Conservation (phyloP, 1,140 invertebrate species). For the Steinernema feltiae region DNA sequence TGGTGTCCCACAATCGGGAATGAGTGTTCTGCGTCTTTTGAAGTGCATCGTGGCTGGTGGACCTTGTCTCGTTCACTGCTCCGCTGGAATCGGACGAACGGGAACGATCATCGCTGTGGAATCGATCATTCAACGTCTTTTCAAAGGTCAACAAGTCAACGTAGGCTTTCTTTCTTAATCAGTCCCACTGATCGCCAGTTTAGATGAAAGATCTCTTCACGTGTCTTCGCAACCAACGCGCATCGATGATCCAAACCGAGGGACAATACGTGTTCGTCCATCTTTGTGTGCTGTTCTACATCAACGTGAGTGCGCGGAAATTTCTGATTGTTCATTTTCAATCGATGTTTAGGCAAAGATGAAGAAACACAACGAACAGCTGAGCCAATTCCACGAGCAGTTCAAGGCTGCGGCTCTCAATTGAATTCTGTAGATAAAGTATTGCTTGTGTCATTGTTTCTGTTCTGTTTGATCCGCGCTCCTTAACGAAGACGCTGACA, state of each 20-base stretch:
- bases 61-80: not conserved
- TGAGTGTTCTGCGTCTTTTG: not conserved
- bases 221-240: not conserved
- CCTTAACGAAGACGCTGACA: too few species aligned
- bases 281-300: not conserved
- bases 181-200: not conserved
- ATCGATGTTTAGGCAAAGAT: not conserved
- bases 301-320: not conserved
- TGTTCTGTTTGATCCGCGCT: too few species aligned
- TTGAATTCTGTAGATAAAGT: too few species aligned
- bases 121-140: not conserved
- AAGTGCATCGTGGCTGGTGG: not conserved
- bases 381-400: not conserved
- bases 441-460: too few species aligned
- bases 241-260: not conserved
- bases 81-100: not conserved
- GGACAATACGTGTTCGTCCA: not conserved
- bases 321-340: not conserved
- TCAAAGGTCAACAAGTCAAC: not conserved
- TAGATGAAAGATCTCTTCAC: not conserved
- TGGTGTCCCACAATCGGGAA: not conserved
- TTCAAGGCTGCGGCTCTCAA: not conserved
- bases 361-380: not conserved
- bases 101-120: not conserved
- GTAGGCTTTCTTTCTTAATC: not conserved